A percentile compares a stretch with the other conserved stretches of the same genome.
phyloP scores from a whole-genome alignment of 2,113 vertebrate species.

The Hyla sarda region DNA sequence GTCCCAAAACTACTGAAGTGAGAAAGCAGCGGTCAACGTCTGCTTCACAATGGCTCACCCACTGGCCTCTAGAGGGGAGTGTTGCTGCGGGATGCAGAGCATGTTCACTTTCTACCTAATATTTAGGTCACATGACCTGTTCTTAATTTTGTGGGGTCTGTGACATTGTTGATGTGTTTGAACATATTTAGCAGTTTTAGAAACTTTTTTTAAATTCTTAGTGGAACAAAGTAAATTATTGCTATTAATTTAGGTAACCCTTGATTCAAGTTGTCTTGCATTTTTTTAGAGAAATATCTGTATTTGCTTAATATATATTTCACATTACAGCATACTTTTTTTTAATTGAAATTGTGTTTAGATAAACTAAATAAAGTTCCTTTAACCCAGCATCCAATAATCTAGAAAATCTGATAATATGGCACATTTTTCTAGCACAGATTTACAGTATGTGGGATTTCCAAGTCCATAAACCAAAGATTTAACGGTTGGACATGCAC shows the following conservation, averaged over 20 bases:
- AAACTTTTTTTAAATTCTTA: not conserved
- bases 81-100: not conserved
- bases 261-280: not conserved
- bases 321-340: too few species aligned
- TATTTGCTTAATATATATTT: not conserved
- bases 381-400: not conserved
- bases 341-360: too few species aligned
- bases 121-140: not conserved
- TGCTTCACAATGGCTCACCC: not conserved
- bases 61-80: conserved; percentile 41
- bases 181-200: not conserved
- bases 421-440: not conserved
- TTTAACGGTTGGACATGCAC: too few species aligned
- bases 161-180: not conserved
- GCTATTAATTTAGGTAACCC: not conserved
- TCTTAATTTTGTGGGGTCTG: conserved; percentile 21
- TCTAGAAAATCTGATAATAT: not conserved
- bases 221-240: not conserved
- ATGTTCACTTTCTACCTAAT: not conserved
- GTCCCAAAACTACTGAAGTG: conserved; percentile 9
- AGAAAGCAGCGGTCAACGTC: conserved; percentile 15
- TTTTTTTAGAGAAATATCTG: not conserved
- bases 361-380: too few species aligned
- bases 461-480: not conserved
- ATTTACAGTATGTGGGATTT: not conserved